phyloP scores from a whole-genome alignment of 2,888 invertebrate species.

The Ornithoptera priamus region DNA sequence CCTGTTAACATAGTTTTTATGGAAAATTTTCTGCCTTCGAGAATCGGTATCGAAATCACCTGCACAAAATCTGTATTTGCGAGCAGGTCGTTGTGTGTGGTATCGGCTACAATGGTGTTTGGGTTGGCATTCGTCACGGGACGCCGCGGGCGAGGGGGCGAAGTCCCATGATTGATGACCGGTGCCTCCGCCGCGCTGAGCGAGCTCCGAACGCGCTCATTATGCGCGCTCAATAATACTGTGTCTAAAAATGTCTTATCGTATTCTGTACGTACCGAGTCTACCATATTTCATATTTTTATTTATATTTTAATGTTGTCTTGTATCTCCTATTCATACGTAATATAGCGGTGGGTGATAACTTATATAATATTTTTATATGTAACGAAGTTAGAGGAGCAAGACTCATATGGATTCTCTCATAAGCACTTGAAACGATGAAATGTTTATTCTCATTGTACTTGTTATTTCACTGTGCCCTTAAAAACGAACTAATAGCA shows the following conservation, averaged over 20 bases:
- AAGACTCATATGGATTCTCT: no score
- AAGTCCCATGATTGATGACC: slow-evolving; percentile 67
- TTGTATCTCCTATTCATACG: no score
- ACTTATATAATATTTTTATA: no score
- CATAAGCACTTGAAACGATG: no score
- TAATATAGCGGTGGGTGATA: no score
- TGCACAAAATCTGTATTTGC: slow-evolving; percentile 41
- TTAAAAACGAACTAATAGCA: no score
- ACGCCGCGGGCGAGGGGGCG: slow-evolving; percentile 49
- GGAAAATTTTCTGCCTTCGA: no score
- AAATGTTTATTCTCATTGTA: no score
- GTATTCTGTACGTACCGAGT: slow-evolving; percentile 2
- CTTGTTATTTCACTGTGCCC: no score
- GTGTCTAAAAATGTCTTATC: slow-evolving; percentile 28
- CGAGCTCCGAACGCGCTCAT: slow-evolving; percentile 26
- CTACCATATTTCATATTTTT: background rate
- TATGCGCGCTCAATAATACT: slow-evolving; percentile 31
- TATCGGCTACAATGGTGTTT: slow-evolving; percentile 72
- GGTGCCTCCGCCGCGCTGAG: slow-evolving; percentile 32
- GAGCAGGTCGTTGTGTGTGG: slow-evolving; percentile 62
- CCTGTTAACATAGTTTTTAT: no score
- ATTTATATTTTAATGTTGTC: no score
- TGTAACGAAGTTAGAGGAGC: no score
- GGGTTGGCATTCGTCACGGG: slow-evolving; percentile 77
- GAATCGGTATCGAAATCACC: slow-evolving; percentile 31